Evolutionary conservation across 2,113 vertebrate species (phyloP).

Genomic region (Leucopsar rothschildi): DNA sequence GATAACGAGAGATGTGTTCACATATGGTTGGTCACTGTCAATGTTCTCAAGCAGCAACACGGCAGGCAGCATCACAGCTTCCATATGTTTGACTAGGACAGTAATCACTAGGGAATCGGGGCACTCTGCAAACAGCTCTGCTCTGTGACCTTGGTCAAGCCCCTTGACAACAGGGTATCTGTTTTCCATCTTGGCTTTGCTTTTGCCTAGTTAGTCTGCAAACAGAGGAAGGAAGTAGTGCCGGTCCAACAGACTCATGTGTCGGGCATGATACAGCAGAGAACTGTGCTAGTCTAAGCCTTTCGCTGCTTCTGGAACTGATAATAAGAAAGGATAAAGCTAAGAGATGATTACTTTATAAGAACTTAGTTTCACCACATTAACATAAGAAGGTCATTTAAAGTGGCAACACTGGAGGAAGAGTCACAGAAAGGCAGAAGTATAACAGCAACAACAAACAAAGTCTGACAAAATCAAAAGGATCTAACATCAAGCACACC

Average conservation of each 20-base stretch:
- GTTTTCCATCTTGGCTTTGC: background rate
- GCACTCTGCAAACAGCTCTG: background rate
- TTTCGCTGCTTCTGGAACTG: background rate
- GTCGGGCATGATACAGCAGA: background rate
- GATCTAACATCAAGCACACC: background rate
- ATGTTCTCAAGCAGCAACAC: background rate
- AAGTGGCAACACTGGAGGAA: background rate
- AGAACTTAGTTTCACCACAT: background rate
- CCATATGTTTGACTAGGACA: background rate
- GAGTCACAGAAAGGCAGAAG: background rate
- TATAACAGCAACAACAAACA: background rate
- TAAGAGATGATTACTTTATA: background rate
- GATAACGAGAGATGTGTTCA: background rate
- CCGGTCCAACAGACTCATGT: rapidly evolving
- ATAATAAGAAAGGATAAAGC: background rate
- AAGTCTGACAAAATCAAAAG: background rate
- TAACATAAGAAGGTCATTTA: background rate
- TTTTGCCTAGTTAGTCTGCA: background rate
- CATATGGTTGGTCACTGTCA: background rate
- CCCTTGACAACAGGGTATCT: background rate
- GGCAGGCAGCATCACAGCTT: background rate
- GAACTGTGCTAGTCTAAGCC: background rate
- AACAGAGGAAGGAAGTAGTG: background rate
- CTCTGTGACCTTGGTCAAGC: background rate
- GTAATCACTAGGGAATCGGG: background rate